Evolutionary conservation across 64 coral and sea anemone species (phyloP).

Genomic region (Astreopora myriophthalma): DNA sequence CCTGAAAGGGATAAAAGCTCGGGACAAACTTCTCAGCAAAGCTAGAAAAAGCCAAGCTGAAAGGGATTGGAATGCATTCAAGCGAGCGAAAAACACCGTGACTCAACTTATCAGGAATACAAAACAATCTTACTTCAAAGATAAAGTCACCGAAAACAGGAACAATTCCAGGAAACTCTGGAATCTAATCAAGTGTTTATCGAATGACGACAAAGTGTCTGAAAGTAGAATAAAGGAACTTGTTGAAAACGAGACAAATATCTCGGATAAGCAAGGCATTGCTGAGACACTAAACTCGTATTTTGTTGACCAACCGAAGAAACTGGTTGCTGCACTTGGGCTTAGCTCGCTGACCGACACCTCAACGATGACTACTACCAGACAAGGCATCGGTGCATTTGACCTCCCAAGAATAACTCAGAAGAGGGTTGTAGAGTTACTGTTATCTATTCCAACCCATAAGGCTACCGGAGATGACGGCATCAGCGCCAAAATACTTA

Average conservation of each 20-base stretch:
- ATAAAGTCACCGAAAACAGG: conserved; percentile 43
- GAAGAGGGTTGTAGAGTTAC: conserved; percentile 28
- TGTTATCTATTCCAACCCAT: conserved; percentile 5
- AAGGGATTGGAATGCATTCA: conserved; percentile 4
- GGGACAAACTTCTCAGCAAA: conserved; percentile 46
- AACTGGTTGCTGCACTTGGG: conserved; percentile 11
- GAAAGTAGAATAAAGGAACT: background rate
- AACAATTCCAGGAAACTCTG: conserved; percentile 49
- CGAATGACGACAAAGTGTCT: background rate
- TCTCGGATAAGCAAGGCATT: conserved; percentile 32
- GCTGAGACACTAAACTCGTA: conserved; percentile 41
- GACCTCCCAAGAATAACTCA: conserved; percentile 41
- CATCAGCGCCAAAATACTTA: conserved; percentile 39
- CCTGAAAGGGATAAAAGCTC: conserved; percentile 7
- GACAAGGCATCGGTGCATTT: background rate
- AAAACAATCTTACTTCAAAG: conserved; percentile 38
- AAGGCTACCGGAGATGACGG: conserved; percentile 59
- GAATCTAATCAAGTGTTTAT: conserved; percentile 43
- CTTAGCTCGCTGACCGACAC: background rate
- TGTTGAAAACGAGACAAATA: background rate
- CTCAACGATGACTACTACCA: background rate
- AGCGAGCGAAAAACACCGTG: conserved; percentile 38
- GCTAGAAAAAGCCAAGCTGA: conserved; percentile 3
- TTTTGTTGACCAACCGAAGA: conserved; percentile 61
- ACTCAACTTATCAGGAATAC: conserved; percentile 27